Evolutionary conservation across 2,113 vertebrate genomes (phyloP).

Genomic region (Pardalotus punctatus): DNA sequence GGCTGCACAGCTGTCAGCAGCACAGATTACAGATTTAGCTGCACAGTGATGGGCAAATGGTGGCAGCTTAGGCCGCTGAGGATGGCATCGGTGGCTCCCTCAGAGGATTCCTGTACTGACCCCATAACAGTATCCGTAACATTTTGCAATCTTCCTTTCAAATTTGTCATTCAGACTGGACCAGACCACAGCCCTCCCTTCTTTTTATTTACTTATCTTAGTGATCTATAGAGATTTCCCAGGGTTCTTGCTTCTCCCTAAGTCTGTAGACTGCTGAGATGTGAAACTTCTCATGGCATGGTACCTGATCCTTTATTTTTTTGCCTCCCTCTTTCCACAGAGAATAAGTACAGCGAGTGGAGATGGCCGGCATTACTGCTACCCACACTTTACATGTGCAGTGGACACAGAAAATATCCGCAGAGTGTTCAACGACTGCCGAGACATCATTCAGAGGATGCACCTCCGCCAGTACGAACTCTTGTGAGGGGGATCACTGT

Average conservation of each 20-base stretch:
- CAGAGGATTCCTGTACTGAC: neutral
- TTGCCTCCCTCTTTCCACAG: constrained; percentile 57
- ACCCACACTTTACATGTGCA: constrained; percentile 97
- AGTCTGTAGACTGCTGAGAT: fast-evolving
- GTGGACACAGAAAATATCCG: constrained; percentile 99
- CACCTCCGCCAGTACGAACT: constrained; percentile 99
- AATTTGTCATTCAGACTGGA: neutral
- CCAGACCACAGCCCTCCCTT: neutral
- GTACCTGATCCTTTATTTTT: neutral
- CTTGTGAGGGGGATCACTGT: constrained; percentile 84
- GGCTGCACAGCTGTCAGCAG: neutral
- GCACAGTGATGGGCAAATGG: neutral
- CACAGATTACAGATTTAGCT: neutral
- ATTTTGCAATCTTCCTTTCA: neutral
- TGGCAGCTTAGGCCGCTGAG: neutral
- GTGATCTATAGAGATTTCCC: neutral
- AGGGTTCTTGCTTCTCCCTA: fast-evolving
- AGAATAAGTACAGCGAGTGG: constrained; percentile 97
- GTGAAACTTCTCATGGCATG: fast-evolving
- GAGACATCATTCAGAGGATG: constrained; percentile 99
- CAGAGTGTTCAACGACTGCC: constrained; percentile 96
- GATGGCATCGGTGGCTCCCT: fast-evolving
- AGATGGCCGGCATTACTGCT: constrained; percentile 96
- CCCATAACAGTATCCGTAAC: fast-evolving
- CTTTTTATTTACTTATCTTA: neutral